Percentiles rank a stretch among this genome's conserved stretches.
Evolutionary conservation across 2,113 vertebrate genomes (phyloP).

Genomic region (Campylomormyrus numenius): DNA sequence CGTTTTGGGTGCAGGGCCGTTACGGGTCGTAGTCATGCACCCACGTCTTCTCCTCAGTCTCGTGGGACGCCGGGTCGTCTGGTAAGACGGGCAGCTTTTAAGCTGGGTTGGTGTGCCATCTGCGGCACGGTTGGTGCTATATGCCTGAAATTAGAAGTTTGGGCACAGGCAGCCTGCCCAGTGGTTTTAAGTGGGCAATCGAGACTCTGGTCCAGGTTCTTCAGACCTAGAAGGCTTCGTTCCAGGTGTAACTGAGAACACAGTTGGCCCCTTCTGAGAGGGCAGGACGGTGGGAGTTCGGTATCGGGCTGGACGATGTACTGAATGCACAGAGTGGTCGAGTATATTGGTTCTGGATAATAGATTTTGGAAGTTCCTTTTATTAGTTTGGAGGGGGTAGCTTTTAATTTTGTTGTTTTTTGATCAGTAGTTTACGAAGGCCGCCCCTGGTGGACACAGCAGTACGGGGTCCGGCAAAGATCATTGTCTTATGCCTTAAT

Average conservation of each 20-base stretch:
- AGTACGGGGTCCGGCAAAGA: not conserved
- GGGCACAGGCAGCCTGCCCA: not conserved
- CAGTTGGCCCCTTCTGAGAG: not conserved
- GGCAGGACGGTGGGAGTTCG: too few relatives aligned
- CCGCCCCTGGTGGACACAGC: not conserved
- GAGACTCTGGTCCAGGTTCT: not conserved
- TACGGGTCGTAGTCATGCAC: not conserved
- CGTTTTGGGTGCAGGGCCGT: too few relatives aligned
- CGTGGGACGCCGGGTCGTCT: not conserved
- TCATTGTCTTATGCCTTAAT: not conserved
- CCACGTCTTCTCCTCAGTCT: not conserved
- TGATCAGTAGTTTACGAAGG: not conserved
- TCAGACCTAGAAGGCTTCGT: not conserved
- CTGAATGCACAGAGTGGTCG: not conserved
- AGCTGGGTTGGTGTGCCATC: not conserved
- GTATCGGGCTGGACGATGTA: not conserved
- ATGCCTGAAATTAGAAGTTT: not conserved
- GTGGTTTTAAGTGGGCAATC: not conserved
- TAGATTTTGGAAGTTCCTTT: not conserved
- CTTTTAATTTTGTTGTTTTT: not conserved
- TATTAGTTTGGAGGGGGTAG: not conserved
- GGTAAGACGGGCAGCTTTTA: not conserved
- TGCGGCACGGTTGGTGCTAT: not conserved
- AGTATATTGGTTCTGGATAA: not conserved
- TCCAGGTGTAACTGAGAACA: not conserved